These are phyloP conservation scores for Drosophila sproati DNA, from an alignment of 1,140 invertebrate genomes.

Conservation along the genomic window DNA sequence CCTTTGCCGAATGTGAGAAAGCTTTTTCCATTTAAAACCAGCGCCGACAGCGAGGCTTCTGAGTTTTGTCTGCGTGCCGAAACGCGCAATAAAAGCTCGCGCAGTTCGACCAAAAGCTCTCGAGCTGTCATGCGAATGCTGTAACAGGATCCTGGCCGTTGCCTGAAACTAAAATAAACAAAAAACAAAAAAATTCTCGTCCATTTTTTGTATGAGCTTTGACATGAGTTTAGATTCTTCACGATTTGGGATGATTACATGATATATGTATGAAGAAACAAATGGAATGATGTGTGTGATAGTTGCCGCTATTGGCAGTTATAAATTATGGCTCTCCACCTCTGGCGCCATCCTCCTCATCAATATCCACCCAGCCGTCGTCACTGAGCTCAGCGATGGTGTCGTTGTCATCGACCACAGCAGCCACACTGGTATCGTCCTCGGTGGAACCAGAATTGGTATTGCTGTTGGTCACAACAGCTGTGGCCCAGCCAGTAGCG, in stretches of 20 bases:
- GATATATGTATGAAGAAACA: background rate
- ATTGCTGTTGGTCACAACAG: constrained; percentile 34
- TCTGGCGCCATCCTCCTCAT: constrained; percentile 51
- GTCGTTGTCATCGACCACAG: constrained; percentile 62
- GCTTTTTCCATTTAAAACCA: constrained; percentile 54
- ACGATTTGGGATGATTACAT: background rate
- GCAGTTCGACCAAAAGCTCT: background rate
- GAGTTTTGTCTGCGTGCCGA: constrained; percentile 35
- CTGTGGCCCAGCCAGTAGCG: constrained; percentile 30
- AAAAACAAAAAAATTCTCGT: background rate
- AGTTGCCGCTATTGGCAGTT: background rate
- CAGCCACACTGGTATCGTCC: constrained; percentile 57
- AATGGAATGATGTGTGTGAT: background rate
- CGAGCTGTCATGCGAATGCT: background rate
- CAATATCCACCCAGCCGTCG: constrained; percentile 66
- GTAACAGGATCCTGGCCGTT: constrained; percentile 1
- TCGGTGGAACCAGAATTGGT: constrained; percentile 62
- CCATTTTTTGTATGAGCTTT: background rate
- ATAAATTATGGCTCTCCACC: constrained; percentile 16
- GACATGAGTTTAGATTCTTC: constrained; percentile 8
- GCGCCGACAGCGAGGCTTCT: constrained; percentile 47
- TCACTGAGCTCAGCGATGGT: constrained; percentile 68
- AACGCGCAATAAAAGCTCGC: background rate
- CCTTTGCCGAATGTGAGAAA: constrained; percentile 5
- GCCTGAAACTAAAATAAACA: background rate